A percentile compares a stretch with the other conserved stretches of the same genome.
Conservation (phyloP, 2,888 invertebrate species). For the Macrophya alboannulata region DNA sequence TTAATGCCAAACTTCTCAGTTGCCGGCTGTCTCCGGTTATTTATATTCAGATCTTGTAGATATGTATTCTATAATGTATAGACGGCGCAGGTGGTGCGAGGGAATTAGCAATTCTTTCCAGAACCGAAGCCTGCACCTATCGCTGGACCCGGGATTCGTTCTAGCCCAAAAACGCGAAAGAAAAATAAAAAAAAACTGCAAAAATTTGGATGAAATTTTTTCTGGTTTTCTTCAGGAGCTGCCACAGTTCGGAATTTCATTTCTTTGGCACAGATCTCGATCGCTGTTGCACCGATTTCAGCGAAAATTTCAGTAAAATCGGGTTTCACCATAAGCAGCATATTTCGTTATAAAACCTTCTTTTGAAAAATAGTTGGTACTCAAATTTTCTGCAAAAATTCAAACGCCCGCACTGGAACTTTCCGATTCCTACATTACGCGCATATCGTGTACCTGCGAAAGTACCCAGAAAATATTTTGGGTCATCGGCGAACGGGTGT, state of each 20-base stretch:
- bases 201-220: no score
- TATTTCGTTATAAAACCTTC: not conserved
- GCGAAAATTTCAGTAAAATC: not conserved
- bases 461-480: constrained; percentile 3
- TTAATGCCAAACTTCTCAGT: constrained; percentile 42
- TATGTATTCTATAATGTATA: not conserved
- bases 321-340: not conserved
- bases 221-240: no score
- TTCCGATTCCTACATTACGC: not conserved
- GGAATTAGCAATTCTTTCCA: not conserved
- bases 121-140: not conserved
- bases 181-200: not conserved
- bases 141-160: not conserved
- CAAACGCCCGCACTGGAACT: not conserved
- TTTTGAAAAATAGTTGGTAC: not conserved
- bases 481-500: not conserved
- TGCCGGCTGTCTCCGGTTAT: not conserved
- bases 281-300: not conserved
- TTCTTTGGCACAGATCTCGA: not conserved
- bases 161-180: not conserved
- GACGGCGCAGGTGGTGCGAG: not conserved
- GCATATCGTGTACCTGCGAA: not conserved
- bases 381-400: not conserved
- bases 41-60: not conserved
- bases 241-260: not conserved